Evolutionary conservation across 2,797 vertebrate species (phyloP), one percentile per base, ranked within the genome.

Genomic region (Bovichtus diacanthus): DNA sequence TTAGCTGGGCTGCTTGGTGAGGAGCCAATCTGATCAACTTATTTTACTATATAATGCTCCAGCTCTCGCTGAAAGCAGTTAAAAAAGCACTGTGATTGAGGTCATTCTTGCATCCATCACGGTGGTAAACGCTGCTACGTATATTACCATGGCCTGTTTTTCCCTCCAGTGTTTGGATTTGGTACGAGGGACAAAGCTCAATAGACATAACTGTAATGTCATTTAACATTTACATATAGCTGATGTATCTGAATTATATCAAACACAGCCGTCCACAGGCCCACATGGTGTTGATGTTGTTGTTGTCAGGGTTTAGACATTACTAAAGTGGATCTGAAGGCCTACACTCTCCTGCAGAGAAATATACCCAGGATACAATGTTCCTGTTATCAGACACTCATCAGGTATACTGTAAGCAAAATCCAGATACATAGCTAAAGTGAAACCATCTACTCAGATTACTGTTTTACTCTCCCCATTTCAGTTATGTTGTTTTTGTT

Each of bases 31-130:
- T 95, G 94, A 96, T 96, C 94, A 95, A 95, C 92, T 93, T 95
- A 95, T 94, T 91, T 88, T 74, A 93, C 90, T 88, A 87, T 90
- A 92, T 90, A 92, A 85, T 89, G 75, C 85, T 80, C 88, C 90
- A 83, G 93, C 90, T 93, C 85, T 83, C 70, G 68, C 92, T 93
- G 90, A 93, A 95, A 94, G 93, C 87, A 84, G 88, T 88, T 93
- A 94, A 95, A 95, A 84, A 85, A 70, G 78, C 92, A 93, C 94
- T 95, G 93, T 96, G 96, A 97, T 96, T 96, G 96, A 96, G 96
- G 96, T 96, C 95, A 96, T 95, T 90, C 91, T 93, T 90, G 91
- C 94, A 96, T 95, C 95, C 94, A 96, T 96, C 95, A 95, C 74
- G 82, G 90, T 88, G 92, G 93, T 94, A 94, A 95, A 96, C 90